Conservation (phyloP, 2,113 vertebrate species). For the Python bivittatus region DNA sequence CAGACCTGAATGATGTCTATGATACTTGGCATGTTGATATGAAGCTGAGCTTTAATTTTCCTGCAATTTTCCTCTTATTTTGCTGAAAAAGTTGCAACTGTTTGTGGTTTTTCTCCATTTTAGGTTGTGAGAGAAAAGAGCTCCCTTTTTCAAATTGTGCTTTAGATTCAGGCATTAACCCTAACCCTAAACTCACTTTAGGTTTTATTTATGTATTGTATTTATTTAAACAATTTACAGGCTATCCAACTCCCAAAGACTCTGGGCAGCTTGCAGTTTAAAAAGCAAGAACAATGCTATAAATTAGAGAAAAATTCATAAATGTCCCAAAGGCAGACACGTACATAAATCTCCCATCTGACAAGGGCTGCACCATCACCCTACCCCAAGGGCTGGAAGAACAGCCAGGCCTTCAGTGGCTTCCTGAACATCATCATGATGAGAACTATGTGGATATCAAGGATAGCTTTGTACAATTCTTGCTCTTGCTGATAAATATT, state of each 20-base stretch:
- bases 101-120: neutral
- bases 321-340: neutral
- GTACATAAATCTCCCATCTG: neutral
- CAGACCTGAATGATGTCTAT: neutral
- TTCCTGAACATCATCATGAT: neutral
- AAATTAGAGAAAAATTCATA: neutral
- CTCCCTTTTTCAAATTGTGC: neutral
- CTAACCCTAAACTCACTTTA: neutral
- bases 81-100: neutral
- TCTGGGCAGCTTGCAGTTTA: neutral
- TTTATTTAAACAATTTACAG: neutral
- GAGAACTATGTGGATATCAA: neutral
- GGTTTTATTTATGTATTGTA: neutral
- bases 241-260: neutral
- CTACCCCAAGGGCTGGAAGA: neutral
- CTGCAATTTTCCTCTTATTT: neutral
- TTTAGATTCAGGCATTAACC: neutral
- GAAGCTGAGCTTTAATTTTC: neutral
- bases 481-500: neutral
- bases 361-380: neutral
- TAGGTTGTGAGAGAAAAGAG: neutral
- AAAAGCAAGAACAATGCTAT: neutral
- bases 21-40: neutral
- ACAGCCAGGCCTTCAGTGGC: neutral
- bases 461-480: neutral